Evolutionary conservation across 2,113 vertebrate genomes (phyloP), one percentile per base, ranked within the genome.

Genomic region (Heterotilapia buettikoferi): DNA sequence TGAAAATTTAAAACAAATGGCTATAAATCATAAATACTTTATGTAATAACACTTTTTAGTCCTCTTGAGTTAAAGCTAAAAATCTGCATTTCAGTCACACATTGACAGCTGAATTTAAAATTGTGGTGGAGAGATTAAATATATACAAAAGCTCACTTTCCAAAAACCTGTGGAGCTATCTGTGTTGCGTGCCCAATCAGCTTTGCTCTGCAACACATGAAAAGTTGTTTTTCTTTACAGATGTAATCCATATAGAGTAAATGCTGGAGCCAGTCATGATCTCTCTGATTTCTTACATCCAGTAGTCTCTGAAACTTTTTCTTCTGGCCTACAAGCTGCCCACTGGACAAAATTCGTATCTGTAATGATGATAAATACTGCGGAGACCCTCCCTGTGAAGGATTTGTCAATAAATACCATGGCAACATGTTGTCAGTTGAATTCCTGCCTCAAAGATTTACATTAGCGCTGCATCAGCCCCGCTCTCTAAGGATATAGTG

Each of bases 291-390:
- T 16, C 4, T 68, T 84, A 63, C 16, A 86, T 63, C 80, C 53
- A 73, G 9, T 6, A 38, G n/a, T 40, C 59, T 31, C n/a, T 56
- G 19, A 80, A 57, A 47, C 31, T 63, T 53, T 82, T 63, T 79
- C 63, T 43, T 54, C 24, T 79, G 73, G 5, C 73, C 21, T 52
- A 68, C 26, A 84, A 82, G 76, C 61, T 14, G 50, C 16, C 57
- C 26, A 29, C 31, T 12, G 1, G 57, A 52, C 13, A 38, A 68
- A 50, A 79, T 56, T 82, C 5, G 11, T 45, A 87, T 82, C 18
- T 53, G 26, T 81, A 61, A 87, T 89, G 78, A 89, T 78, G 78
- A 92, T 92, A 82, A 94, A 89, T 83, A 66, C 71, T 10, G 5
- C 38, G 26, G 56, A 52, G 89, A 84, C 82, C 33, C 56, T 85